phyloP scores from a whole-genome alignment of 2,113 vertebrate genomes.

The Chitala chitala region DNA sequence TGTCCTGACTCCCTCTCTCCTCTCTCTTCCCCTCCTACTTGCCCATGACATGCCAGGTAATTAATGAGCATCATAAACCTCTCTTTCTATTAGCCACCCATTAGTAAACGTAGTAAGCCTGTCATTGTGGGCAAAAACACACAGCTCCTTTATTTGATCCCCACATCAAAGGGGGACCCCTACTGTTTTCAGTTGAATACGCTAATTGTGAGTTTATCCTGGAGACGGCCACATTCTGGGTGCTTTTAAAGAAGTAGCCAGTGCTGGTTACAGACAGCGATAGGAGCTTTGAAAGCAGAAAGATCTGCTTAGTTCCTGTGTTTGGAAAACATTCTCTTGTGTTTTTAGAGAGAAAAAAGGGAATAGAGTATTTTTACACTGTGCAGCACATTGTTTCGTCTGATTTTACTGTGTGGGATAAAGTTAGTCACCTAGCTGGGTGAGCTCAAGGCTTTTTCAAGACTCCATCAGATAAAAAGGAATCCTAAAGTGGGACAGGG shows the following conservation, averaged over 20 bases:
- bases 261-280: conserved; percentile 55
- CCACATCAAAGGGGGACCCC: conserved; percentile 91
- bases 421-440: conserved; percentile 29
- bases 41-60: conserved; percentile 85
- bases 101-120: conserved; percentile 89
- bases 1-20: neutral
- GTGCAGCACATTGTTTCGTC: conserved; percentile 5
- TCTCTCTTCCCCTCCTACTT: conserved; percentile 59
- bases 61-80: conserved; percentile 95
- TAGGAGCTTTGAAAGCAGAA: conserved; percentile 54
- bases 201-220: conserved; percentile 86
- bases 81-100: conserved; percentile 92
- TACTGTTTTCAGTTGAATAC: conserved; percentile 86
- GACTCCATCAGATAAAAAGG: conserved; percentile 53
- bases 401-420: conserved; percentile 31
- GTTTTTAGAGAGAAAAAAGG: conserved; percentile 28
- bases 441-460: conserved; percentile 36
- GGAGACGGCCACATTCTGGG: conserved; percentile 64
- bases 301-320: conserved; percentile 52
- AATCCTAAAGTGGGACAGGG: conserved; percentile 47
- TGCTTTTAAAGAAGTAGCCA: conserved; percentile 60
- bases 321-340: conserved; percentile 37
- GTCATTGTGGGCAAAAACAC: conserved; percentile 93
- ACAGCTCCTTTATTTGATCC: conserved; percentile 90
- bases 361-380: conserved; percentile 1